Evolutionary conservation across 2,113 vertebrate genomes (phyloP), one percentile per base, ranked within the genome.

Genomic region (Tamias sibiricus): DNA sequence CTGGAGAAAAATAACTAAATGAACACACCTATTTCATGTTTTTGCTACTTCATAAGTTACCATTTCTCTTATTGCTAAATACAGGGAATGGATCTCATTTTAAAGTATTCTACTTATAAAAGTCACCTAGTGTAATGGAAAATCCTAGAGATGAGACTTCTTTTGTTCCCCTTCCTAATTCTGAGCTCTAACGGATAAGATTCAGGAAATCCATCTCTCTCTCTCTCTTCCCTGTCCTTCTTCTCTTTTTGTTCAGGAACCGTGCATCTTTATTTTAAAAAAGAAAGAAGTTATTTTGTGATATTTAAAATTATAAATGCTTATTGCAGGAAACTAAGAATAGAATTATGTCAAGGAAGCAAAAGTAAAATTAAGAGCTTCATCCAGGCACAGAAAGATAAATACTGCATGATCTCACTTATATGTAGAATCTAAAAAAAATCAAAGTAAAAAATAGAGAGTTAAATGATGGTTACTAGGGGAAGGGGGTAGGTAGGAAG

Each of bases 261-360:
- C 86, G 59, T 59, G 12, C 77, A 64, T 72, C 42, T 72, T 6
- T n/a, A n/a, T n/a, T n/a, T 40, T 37, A 77, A 85, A 66, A 47
- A 81, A 9, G 35, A 44, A 6, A 49, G 26, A 40, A 75, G 42
- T 68, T 81, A 35, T 68, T 94, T 77, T 47, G 9, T 94, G 37
- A 68, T 69, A 79, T 52, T 96, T 91, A 91, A 89, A 91, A 90
- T 90, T 47, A 75, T 47, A 57, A 42, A 20, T 90, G 24, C 37
- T 52, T 57, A 42, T 35, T 72, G 28, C 54, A 76, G 28, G 44
- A 92, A 91, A 49, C 30, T 62, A 47, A 79, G 42, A 74, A 57
- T 32, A n/a, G 47, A 71, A 91, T 62, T 62, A 75, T 95, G 37
- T 89, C 54, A 69, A 35, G 14, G 37, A 91, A 89, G 20, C 62